Percentiles rank a stretch among this genome's conserved stretches.
Evolutionary conservation across 2,888 invertebrate genomes (phyloP).

Genomic region (Rhimphoctona megacephalus): DNA sequence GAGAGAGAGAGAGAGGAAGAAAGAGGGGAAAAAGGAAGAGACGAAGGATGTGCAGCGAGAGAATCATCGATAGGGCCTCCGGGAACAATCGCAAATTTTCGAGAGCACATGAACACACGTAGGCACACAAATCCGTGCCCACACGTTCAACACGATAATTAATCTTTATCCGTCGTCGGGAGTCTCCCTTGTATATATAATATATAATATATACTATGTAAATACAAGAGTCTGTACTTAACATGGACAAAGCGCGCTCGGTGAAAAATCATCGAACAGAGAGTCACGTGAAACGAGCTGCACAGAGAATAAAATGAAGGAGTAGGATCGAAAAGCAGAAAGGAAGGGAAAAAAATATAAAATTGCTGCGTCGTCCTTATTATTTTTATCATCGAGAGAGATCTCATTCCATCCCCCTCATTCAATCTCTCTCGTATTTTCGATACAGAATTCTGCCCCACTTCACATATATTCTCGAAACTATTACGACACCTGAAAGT

Average conservation of each 20-base stretch:
- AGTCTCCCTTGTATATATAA: neutral
- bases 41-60: conserved; percentile 35
- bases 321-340: neutral
- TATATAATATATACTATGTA: neutral
- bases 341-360: conserved; percentile 14
- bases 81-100: conserved; percentile 46
- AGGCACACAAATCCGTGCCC: conserved; percentile 20
- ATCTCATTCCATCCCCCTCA: conserved; percentile 36
- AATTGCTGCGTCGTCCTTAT: conserved; percentile 62
- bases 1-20: neutral
- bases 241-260: conserved; percentile 11
- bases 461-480: conserved; percentile 34
- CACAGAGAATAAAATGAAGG: conserved; percentile 16
- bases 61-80: conserved; percentile 13
- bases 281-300: conserved; percentile 8
- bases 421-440: conserved; percentile 9
- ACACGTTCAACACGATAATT: conserved; percentile 55
- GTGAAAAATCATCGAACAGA: conserved; percentile 25
- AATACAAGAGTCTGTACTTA: neutral
- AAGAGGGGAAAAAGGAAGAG: neutral
- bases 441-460: conserved; percentile 3
- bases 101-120: conserved; percentile 45
- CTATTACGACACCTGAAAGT: conserved; percentile 30
- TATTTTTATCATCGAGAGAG: conserved; percentile 59
- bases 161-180: conserved; percentile 63